Base-by-base conservation (phyloP, 2,113 vertebrate genomes). In the Gadus chalcogrammus region DNA sequence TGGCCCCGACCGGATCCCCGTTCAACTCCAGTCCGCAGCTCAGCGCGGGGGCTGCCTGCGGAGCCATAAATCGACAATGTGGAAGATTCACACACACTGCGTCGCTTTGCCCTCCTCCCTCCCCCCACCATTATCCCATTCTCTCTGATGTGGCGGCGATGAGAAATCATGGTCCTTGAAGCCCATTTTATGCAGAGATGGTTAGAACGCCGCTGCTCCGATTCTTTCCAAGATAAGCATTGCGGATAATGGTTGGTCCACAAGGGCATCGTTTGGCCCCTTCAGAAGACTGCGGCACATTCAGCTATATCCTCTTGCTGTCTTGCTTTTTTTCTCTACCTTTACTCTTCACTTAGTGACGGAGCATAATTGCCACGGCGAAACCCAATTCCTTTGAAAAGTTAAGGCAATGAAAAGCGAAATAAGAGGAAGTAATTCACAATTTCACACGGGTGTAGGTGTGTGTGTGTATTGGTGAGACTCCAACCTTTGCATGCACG, bases 91-190 rank as follows among this genome's bases (percentile, higher is more conserved):
- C 67, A 59, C 77, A 69, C 73, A 61, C 64, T 74, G 64, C 72
- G 73, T 48, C 42, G 9, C 42, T 13, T 1, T 48, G 1, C 38
- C 38, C 11, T 11, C 38, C 73, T 60, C 76, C 74, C 70, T 64
- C 58, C 7, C 73, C 82, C 71, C 79, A 71, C 75, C 74, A 69
- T 77, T 84, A 70, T 78, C 64, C 71, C 73, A 85, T 84, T 89
- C 87, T 79, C 76, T 85, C 64, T 87, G 79, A 83, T 87, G 84
- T 86, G 70, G 75, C 71, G 59, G 68, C 68, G 69, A 83, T 69
- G 80, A 79, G 72, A 72, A 85, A 80, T 73, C 69, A 4, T 78
- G 72, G 64, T 79, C 80, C 79, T 82, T 77, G 68, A 85, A 78
- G 77, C 71, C 58, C 77, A 75, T 79, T 89, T 85, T 76, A n/a